These are phyloP conservation scores for Electrona antarctica DNA, from an alignment of 2,113 vertebrate genomes.

Conservation along the genomic window DNA sequence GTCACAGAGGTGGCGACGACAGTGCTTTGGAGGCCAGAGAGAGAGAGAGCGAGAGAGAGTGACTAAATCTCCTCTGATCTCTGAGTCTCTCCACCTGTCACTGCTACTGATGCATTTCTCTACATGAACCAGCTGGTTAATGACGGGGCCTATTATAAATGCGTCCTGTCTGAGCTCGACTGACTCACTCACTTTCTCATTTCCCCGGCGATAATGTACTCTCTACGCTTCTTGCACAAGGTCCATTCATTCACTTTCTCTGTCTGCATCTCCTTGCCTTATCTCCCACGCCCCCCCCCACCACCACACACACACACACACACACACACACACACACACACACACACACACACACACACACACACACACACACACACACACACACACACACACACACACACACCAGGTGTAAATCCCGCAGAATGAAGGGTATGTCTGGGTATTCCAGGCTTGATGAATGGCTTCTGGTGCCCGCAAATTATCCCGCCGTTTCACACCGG, in stretches of 20 bases:
- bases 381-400: neutral
- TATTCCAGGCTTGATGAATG: constrained; percentile 37
- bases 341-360: too few relatives aligned
- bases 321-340: too few relatives aligned
- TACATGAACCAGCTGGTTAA: constrained; percentile 17
- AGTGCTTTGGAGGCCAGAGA: neutral
- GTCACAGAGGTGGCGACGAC: neutral
- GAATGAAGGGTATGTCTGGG: constrained; percentile 47
- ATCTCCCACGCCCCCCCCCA: constrained; percentile 32
- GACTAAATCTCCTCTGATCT: constrained; percentile 5
- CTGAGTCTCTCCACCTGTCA: constrained; percentile 40
- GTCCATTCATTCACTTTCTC: constrained; percentile 39
- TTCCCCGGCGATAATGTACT: constrained; percentile 20
- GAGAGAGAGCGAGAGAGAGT: neutral
- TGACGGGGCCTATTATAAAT: constrained; percentile 9
- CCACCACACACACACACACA: too few relatives aligned
- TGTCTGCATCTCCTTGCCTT: neutral
- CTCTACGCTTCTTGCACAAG: neutral
- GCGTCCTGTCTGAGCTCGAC: constrained; percentile 38
- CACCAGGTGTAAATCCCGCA: constrained; percentile 41
- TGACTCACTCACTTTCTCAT: constrained; percentile 47
- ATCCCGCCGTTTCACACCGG: constrained; percentile 19
- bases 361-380: neutral
- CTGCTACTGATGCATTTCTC: constrained; percentile 37
- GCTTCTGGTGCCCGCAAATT: constrained; percentile 23